Conservation (phyloP, 2,797 vertebrate genomes). For the Anguilla obscura region DNA sequence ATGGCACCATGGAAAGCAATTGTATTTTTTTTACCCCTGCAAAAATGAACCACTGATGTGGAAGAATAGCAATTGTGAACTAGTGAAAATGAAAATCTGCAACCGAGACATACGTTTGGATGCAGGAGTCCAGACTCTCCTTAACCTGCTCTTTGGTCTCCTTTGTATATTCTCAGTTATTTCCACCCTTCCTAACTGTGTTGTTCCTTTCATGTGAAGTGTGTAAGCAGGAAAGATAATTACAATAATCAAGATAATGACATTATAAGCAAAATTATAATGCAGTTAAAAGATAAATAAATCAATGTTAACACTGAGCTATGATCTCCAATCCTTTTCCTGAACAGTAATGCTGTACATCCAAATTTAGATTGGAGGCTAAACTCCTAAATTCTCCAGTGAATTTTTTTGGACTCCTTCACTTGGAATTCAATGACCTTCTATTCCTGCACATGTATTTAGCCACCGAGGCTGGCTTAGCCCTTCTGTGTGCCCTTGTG, state of each 20-base stretch:
- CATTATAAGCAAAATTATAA: background rate
- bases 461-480: conserved; percentile 10
- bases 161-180: background rate
- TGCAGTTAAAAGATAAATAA: background rate
- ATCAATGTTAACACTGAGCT: background rate
- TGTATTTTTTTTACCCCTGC: background rate
- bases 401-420: background rate
- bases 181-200: background rate
- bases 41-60: background rate
- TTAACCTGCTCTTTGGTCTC: background rate
- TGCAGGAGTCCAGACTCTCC: background rate
- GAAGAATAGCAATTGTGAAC: background rate
- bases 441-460: conserved; percentile 13
- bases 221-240: background rate
- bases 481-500: conserved; percentile 16
- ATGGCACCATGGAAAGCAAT: background rate
- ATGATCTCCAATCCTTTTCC: background rate
- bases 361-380: background rate
- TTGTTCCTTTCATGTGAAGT: background rate
- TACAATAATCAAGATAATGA: background rate
- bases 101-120: background rate
- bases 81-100: background rate
- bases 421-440: background rate
- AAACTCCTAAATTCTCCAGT: background rate
- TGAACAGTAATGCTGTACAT: background rate